Conservation (phyloP, 2,113 vertebrate species). For the Onychostoma macrolepis region DNA sequence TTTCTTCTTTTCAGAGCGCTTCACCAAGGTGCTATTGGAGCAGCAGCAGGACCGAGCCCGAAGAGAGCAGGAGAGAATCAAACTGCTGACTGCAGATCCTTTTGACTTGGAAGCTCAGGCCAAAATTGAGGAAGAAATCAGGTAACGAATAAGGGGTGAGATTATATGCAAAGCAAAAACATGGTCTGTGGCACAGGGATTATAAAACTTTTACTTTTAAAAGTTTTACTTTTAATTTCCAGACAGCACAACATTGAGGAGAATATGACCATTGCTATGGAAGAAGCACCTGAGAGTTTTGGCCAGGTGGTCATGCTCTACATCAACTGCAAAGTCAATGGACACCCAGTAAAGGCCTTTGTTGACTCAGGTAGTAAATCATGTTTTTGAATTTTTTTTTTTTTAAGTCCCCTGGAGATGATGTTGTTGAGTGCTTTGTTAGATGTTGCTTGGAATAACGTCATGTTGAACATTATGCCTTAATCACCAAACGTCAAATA, state of each 20-base stretch:
- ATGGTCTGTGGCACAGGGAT: background rate
- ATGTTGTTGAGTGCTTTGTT: background rate
- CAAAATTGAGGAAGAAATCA: conserved; percentile 98
- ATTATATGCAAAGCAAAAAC: background rate
- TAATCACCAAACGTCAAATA: background rate
- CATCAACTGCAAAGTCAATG: conserved; percentile 99
- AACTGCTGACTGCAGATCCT: conserved; percentile 92
- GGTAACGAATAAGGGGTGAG: conserved; percentile 72
- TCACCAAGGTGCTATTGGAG: conserved; percentile 91
- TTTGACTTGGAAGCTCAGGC: conserved; percentile 99
- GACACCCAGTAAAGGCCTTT: conserved; percentile 97
- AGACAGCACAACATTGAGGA: conserved; percentile 99
- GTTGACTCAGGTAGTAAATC: conserved; percentile 90
- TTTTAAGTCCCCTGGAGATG: background rate
- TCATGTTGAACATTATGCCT: background rate
- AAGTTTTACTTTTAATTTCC: conserved; percentile 45
- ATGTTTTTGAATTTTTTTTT: conserved; percentile 23
- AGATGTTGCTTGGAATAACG: background rate
- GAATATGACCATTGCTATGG: conserved; percentile 99
- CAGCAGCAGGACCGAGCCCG: conserved; percentile 95
- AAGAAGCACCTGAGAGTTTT: conserved; percentile 97
- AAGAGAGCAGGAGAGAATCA: conserved; percentile 93
- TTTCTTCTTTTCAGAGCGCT: conserved; percentile 80
- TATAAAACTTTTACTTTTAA: background rate
- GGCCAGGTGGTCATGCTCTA: conserved; percentile 99